A percentile compares a stretch with the other conserved stretches of the same genome.
Conservation (phyloP, 1,140 invertebrate species). For the Lysiphlebus fabarum region DNA sequence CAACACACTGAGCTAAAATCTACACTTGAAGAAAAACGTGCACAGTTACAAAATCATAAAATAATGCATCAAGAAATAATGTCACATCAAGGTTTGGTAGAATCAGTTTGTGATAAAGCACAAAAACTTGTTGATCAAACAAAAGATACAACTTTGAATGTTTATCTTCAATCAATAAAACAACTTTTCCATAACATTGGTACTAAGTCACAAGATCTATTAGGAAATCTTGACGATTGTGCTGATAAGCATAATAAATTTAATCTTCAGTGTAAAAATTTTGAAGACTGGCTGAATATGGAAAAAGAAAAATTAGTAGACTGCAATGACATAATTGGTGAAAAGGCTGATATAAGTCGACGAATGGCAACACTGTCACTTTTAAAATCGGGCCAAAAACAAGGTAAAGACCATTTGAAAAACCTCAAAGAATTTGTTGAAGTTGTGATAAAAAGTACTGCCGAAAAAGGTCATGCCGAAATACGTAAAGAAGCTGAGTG, state of each 20-base stretch:
- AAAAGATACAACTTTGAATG: constrained; percentile 79
- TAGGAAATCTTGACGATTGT: constrained; percentile 81
- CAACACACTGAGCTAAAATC: constrained; percentile 86
- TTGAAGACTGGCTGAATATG: constrained; percentile 75
- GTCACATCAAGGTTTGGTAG: constrained; percentile 84
- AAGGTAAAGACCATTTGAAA: constrained; percentile 70
- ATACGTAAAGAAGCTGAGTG: constrained; percentile 73
- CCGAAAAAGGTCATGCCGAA: constrained; percentile 69
- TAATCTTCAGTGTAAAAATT: constrained; percentile 67
- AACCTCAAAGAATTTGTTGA: constrained; percentile 67
- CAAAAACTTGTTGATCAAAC: constrained; percentile 86
- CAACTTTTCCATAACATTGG: constrained; percentile 86
- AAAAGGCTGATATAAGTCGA: constrained; percentile 74
- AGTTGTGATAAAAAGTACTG: constrained; percentile 77
- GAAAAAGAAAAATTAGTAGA: constrained; percentile 74
- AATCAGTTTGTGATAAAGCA: constrained; percentile 88
- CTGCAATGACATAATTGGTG: constrained; percentile 75
- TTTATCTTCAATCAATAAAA: constrained; percentile 85
- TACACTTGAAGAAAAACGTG: constrained; percentile 89
- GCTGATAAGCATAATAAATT: constrained; percentile 82
- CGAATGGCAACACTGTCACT: constrained; percentile 68
- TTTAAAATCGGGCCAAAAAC: constrained; percentile 66
- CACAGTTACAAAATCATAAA: constrained; percentile 90
- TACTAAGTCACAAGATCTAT: constrained; percentile 78
- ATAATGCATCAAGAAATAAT: constrained; percentile 94